These are phyloP conservation scores for Atta colombica DNA, from an alignment of 1,140 invertebrate genomes.

Conservation along the genomic window DNA sequence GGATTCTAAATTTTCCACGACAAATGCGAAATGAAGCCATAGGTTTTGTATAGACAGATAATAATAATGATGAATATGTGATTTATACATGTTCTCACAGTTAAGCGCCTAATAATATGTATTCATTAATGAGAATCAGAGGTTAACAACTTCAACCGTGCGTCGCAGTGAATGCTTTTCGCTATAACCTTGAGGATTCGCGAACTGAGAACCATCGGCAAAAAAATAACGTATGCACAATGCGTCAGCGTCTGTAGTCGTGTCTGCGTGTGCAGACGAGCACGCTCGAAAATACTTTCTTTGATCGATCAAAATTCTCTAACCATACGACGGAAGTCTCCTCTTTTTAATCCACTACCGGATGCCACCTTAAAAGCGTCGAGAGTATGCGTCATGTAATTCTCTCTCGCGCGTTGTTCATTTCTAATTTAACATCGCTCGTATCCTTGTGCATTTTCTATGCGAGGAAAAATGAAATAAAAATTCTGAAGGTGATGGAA, in stretches of 20 bases:
- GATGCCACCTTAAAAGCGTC: constrained; percentile 30
- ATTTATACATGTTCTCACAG: background rate
- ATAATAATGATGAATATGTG: background rate
- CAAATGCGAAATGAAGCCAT: background rate
- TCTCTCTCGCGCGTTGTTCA: background rate
- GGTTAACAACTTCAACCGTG: background rate
- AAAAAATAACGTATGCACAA: constrained; percentile 61
- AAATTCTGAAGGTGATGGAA: background rate
- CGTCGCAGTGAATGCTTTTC: background rate
- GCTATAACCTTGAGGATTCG: constrained; percentile 10
- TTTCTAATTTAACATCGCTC: constrained; percentile 19
- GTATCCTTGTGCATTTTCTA: background rate
- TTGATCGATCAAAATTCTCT: constrained; percentile 57
- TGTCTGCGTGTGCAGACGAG: constrained; percentile 9
- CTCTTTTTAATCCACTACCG: background rate
- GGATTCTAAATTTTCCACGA: background rate
- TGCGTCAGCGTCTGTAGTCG: constrained; percentile 66
- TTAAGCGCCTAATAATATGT: background rate
- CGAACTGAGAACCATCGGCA: constrained; percentile 59
- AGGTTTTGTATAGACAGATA: background rate
- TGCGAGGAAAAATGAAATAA: constrained; percentile 19
- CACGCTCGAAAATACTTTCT: constrained; percentile 65
- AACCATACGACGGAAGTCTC: constrained; percentile 37
- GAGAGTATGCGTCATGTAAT: constrained; percentile 1
- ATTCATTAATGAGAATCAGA: background rate